Percentiles rank a stretch among this genome's conserved stretches.
phyloP scores from a whole-genome alignment of 92 coral and sea anemone species.

The Pocillopora meandrina region DNA sequence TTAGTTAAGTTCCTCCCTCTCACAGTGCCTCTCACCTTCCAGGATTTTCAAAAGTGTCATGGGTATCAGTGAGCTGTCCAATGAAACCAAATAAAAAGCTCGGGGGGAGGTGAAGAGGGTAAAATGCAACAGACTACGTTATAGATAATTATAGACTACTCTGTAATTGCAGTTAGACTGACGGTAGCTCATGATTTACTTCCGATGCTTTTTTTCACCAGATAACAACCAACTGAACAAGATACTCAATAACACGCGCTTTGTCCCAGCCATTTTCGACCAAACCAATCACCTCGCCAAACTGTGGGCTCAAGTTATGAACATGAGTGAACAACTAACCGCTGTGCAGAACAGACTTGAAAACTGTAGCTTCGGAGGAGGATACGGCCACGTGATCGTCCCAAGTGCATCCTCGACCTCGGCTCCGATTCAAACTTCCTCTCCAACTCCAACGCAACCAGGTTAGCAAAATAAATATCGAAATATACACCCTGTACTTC shows the following conservation, averaged over 20 bases:
- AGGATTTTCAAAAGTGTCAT: too few relatives aligned
- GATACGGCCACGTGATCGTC: slow-evolving; percentile 2
- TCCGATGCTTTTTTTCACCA: background rate
- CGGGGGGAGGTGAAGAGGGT: too few relatives aligned
- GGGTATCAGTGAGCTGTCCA: too few relatives aligned
- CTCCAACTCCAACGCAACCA: slow-evolving; percentile 23
- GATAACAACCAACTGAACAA: slow-evolving; percentile 6
- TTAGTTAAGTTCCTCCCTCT: too few relatives aligned
- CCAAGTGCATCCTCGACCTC: slow-evolving; percentile 14
- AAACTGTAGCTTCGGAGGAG: slow-evolving; percentile 45
- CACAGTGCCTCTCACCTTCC: too few relatives aligned
- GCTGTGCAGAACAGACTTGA: slow-evolving; percentile 56
- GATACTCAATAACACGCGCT: slow-evolving; percentile 53
- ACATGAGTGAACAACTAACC: slow-evolving; percentile 45
- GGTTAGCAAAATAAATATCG: slow-evolving; percentile 17
- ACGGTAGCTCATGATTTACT: background rate
- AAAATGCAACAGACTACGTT: too few relatives aligned
- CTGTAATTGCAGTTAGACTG: too few relatives aligned
- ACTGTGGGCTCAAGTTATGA: slow-evolving; percentile 41
- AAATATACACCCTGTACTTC: too few relatives aligned
- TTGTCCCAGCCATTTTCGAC: slow-evolving; percentile 55
- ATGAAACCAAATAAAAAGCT: too few relatives aligned
- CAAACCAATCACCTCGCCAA: slow-evolving; percentile 60
- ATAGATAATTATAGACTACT: too few relatives aligned
- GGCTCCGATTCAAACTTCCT: slow-evolving; percentile 3